These are phyloP conservation scores for Thamnophis sirtalis DNA, from an alignment of 2,113 vertebrate species.

Conservation along the genomic window DNA sequence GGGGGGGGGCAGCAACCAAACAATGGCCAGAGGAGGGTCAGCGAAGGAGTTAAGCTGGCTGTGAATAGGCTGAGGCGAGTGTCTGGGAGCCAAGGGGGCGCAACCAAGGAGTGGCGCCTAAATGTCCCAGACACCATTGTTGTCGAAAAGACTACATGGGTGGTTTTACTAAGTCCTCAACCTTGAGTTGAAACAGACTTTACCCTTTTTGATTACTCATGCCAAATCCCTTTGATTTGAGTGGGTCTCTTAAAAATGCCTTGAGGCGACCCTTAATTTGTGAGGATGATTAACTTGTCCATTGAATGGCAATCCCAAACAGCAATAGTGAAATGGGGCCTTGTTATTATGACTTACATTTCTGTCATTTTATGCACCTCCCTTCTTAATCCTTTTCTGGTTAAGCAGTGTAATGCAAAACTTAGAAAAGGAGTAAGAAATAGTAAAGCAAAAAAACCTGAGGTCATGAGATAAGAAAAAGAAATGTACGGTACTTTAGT, in stretches of 20 bases:
- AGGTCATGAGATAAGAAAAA: not conserved
- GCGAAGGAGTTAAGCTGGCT: too few species aligned
- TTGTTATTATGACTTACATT: not conserved
- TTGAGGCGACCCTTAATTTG: not conserved
- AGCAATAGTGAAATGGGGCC: not conserved
- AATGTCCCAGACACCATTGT: too few species aligned
- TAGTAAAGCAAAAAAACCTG: not conserved
- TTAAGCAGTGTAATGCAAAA: too few species aligned
- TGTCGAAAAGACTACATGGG: too few species aligned
- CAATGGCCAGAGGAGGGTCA: too few species aligned
- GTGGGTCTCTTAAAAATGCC: not conserved
- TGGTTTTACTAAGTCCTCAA: too few species aligned
- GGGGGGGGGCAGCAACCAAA: too few species aligned
- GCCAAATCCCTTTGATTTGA: not conserved
- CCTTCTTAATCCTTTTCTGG: not conserved
- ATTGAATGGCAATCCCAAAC: not conserved
- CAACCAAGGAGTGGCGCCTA: too few species aligned
- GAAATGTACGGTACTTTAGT: too few species aligned
- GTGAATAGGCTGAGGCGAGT: too few species aligned
- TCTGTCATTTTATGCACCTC: not conserved
- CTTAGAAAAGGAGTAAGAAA: too few species aligned
- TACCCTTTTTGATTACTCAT: not conserved
- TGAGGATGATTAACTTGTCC: not conserved
- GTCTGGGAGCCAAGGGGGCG: too few species aligned
- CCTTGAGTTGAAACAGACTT: not conserved